Conservation (phyloP, 2,113 vertebrate genomes). For the Labeo catla region DNA sequence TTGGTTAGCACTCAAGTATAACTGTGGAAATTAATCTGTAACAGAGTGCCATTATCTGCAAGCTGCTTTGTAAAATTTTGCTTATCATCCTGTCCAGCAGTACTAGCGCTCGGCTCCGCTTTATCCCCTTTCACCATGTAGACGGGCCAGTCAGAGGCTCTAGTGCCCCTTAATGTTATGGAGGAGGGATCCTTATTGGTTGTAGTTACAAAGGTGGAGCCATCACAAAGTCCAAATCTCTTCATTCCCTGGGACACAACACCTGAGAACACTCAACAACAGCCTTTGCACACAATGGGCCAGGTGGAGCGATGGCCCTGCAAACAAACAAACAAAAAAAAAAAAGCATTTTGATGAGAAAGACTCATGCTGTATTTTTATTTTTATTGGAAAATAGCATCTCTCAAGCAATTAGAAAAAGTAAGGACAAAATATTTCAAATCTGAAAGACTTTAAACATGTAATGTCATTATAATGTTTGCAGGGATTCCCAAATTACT, state of each 20-base stretch:
- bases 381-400: no score
- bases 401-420: no score
- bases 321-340: not conserved
- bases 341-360: no score
- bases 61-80: constrained; percentile 52
- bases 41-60: constrained; percentile 42
- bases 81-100: constrained; percentile 73
- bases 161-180: constrained; percentile 80
- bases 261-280: constrained; percentile 88
- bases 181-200: constrained; percentile 81
- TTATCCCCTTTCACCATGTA: constrained; percentile 94
- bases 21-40: constrained; percentile 20
- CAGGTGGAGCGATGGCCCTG: constrained; percentile 94
- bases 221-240: constrained; percentile 91
- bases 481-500: no score
- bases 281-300: constrained; percentile 94
- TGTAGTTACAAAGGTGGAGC: constrained; percentile 91
- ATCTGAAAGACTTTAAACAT: no score
- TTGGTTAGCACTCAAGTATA: not conserved
- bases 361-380: no score
- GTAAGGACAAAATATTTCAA: no score
- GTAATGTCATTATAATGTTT: no score
- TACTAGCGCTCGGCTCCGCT: constrained; percentile 71
- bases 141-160: constrained; percentile 88
- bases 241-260: constrained; percentile 85